phyloP scores from a whole-genome alignment of 2,113 vertebrate species.

The Corythornis madagascariensis region DNA sequence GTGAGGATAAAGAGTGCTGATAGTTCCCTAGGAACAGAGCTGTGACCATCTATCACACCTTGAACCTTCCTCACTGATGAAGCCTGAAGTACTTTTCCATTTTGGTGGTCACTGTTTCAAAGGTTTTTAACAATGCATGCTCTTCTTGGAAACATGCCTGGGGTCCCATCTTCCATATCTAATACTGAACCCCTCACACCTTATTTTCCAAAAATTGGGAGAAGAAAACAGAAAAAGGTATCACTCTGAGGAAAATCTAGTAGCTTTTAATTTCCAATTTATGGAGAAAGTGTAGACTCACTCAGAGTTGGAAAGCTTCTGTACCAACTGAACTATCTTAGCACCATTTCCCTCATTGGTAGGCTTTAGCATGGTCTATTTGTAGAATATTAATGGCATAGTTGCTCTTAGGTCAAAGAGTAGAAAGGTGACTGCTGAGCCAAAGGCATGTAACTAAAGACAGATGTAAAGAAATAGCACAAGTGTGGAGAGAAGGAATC shows the following conservation, averaged over 20 bases:
- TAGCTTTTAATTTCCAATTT: neutral
- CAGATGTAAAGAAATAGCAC: neutral
- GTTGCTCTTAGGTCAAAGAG: slow-evolving; percentile 7
- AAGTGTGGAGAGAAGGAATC: neutral
- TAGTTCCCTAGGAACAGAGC: neutral
- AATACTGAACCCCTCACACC: neutral
- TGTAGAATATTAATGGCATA: neutral
- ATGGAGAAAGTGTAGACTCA: neutral
- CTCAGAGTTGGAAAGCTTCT: neutral
- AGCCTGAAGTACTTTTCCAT: neutral
- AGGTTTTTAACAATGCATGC: neutral
- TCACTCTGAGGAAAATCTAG: neutral
- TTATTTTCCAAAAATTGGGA: neutral
- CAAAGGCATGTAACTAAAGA: neutral
- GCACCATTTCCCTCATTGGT: neutral
- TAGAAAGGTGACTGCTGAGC: neutral
- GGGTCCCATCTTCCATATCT: neutral
- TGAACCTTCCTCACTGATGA: neutral
- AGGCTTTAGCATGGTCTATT: neutral
- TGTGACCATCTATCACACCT: neutral
- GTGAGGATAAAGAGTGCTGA: neutral
- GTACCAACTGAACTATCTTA: neutral
- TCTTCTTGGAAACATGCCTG: neutral
- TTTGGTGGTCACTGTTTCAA: neutral
- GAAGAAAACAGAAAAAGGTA: neutral